Evolutionary conservation across 2,888 invertebrate genomes (phyloP).

Genomic region (Agriopis aurantiaria): DNA sequence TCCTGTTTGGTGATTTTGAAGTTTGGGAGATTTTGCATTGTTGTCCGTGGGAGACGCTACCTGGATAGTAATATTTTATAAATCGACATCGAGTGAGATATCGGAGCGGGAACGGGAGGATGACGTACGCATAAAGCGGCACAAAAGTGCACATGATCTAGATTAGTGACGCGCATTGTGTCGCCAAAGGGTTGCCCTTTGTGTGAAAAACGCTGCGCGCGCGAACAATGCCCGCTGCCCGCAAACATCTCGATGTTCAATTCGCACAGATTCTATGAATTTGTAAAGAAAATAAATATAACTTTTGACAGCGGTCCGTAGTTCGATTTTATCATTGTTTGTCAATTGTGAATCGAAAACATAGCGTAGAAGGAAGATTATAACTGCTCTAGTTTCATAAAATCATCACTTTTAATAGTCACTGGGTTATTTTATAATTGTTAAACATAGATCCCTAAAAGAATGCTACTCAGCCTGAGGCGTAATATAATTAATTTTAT

Average conservation of each 20-base stretch:
- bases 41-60: slow-evolving; percentile 82
- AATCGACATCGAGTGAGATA: slow-evolving; percentile 86
- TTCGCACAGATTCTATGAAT: slow-evolving; percentile 83
- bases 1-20: slow-evolving; percentile 79
- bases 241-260: slow-evolving; percentile 81
- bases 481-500: slow-evolving; percentile 62
- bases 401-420: background rate
- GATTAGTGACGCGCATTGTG: slow-evolving; percentile 85
- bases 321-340: slow-evolving; percentile 81
- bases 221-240: slow-evolving; percentile 69
- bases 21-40: slow-evolving; percentile 73
- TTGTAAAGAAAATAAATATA: slow-evolving; percentile 86
- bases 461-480: slow-evolving; percentile 36
- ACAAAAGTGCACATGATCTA: slow-evolving; percentile 85
- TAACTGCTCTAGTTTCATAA: slow-evolving; percentile 37
- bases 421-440: slow-evolving; percentile 20
- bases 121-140: slow-evolving; percentile 62
- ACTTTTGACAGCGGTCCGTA: slow-evolving; percentile 82
- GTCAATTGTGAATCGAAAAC: slow-evolving; percentile 73
- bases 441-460: slow-evolving; percentile 31
- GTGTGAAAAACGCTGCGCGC: slow-evolving; percentile 69
- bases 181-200: slow-evolving; percentile 84
- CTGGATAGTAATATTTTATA: slow-evolving; percentile 83
- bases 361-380: slow-evolving; percentile 62
- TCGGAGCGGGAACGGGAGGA: slow-evolving; percentile 57